Conservation (phyloP, 1,140 invertebrate genomes). For the Anastatus disparis region DNA sequence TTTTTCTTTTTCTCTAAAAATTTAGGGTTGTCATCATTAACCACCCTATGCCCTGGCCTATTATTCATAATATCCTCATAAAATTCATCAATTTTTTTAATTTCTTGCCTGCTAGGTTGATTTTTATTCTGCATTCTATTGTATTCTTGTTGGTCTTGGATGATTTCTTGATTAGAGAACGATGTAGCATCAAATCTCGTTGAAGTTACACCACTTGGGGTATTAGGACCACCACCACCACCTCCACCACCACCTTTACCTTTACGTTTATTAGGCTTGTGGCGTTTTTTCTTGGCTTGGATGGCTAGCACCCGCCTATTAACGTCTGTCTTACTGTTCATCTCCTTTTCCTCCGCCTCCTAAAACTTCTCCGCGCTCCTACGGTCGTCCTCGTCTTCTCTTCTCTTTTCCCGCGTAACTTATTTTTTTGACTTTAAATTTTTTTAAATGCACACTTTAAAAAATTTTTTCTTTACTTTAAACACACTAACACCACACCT, state of each 20-base stretch:
- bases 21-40: too few relatives aligned
- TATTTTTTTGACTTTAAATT: background rate
- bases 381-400: background rate
- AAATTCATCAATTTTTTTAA: slow-evolving; percentile 25
- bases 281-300: slow-evolving; percentile 88
- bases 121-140: too few relatives aligned
- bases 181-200: too few relatives aligned
- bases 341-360: slow-evolving; percentile 6
- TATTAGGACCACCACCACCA: slow-evolving; percentile 38
- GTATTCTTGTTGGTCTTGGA: too few relatives aligned
- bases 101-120: slow-evolving; percentile 52
- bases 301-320: slow-evolving; percentile 88
- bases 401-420: background rate
- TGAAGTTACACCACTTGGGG: slow-evolving; percentile 47
- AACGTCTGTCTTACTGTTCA: slow-evolving; percentile 78
- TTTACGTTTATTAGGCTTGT: slow-evolving; percentile 86
- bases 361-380: background rate
- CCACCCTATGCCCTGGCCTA: too few relatives aligned
- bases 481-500: too few relatives aligned
- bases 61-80: too few relatives aligned
- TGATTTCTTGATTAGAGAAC: too few relatives aligned
- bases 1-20: too few relatives aligned
- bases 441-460: too few relatives aligned
- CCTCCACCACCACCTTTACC: slow-evolving; percentile 65
- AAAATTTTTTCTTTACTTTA: too few relatives aligned